These are phyloP conservation scores for Coptotermes formosanus DNA, from an alignment of 1,140 invertebrate genomes.

Conservation along the genomic window DNA sequence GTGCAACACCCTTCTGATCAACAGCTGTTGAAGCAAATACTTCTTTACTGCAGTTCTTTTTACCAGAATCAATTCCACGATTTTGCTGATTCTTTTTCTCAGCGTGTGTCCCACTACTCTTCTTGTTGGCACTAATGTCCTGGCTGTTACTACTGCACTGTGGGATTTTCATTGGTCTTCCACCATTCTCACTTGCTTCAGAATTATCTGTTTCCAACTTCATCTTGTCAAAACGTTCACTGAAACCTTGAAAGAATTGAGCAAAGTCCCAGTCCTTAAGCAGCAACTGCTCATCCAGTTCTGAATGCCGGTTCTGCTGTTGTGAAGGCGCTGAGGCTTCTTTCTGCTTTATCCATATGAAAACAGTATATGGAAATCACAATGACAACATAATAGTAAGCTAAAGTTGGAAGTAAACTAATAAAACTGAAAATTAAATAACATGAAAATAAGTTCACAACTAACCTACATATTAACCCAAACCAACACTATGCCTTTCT, in stretches of 20 bases:
- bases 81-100: conserved; percentile 34
- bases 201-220: conserved; percentile 38
- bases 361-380: conserved; percentile 2
- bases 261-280: conserved; percentile 82
- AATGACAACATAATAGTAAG: neutral
- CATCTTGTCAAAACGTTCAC: conserved; percentile 41
- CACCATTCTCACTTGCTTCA: conserved; percentile 38
- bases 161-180: conserved; percentile 22
- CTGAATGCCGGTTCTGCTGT: conserved; percentile 48
- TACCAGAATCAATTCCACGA: conserved; percentile 42
- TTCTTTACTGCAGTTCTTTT: conserved; percentile 47
- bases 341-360: conserved; percentile 24
- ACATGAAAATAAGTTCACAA: neutral
- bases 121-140: conserved; percentile 30
- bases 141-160: neutral
- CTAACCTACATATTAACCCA: neutral
- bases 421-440: neutral
- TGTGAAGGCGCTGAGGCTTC: conserved; percentile 20
- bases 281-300: conserved; percentile 68
- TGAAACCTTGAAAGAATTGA: conserved; percentile 70
- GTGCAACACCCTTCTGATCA: neutral
- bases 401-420: neutral
- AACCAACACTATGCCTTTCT: neutral
- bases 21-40: neutral
- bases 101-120: conserved; percentile 30